Evolutionary conservation across 2,113 vertebrate genomes (phyloP), one percentile per base, ranked within the genome.

Genomic region (Eptatretus burgeri): DNA sequence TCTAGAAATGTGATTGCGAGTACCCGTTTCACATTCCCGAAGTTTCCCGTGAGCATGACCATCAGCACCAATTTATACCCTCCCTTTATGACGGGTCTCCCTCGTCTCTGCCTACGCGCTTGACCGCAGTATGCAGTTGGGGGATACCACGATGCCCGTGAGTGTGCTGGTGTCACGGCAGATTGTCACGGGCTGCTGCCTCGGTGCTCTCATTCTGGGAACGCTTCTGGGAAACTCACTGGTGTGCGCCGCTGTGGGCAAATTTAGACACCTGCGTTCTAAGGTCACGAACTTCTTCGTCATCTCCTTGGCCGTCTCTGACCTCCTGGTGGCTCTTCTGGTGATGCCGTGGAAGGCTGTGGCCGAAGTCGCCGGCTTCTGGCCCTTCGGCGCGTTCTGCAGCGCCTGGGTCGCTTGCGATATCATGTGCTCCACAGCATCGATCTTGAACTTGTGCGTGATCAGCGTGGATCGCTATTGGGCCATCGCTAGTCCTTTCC

Each of bases 301-400:
- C 20, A 82, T 84, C 52, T 96, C 89, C 2, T 68, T 95, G 70
- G 89, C 88, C 0, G 74, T 85, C 19, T 93, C 87, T 14, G 85
- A 93, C 71, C 76, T 95, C 50, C 75, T 88, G 51, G 84, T 96
- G 67, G 85, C 88, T 5, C 69, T 93, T 63, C 75, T 96, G 16
- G 88, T 96, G 65, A 95, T 93, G 89, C 86, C 89, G 5, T 96
- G 89, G 89, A 93, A 91, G 73, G 88, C 86, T 0, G 84, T 80
- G 49, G 78, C 84, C 0, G 86, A 95, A 66, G 84, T 96, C 66
- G 82, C 81, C 0, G 83, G 85, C 0, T 84, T 83, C 68, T 96
- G 89, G 89, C 89, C 89, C 9, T 96, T 96, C 50, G 88, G 87
- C 51, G 73, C 76, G 62, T 96, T 91, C 75, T 95, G 88, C 65